Base-by-base conservation (phyloP, 2,797 vertebrate species). In the Botia almorhae region DNA sequence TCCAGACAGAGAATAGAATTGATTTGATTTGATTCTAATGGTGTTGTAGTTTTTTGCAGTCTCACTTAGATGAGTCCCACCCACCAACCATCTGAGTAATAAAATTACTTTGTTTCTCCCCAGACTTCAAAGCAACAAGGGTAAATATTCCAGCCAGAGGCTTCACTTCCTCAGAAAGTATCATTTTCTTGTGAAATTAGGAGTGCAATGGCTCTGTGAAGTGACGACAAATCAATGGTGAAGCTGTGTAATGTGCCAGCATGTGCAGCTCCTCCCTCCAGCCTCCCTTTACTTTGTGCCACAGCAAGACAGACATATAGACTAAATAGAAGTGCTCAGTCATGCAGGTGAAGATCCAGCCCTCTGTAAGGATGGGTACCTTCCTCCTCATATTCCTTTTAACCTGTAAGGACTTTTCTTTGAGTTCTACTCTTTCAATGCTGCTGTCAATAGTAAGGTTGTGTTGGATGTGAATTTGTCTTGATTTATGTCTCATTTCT, bases 151-250 rank as follows among this genome's bases (percentile, higher is more conserved):
- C 93, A 91, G 81, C 67, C 55, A 58, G 80, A 51, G 86, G 84
- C 60, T 21, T 86, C 85, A 92, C 91, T 92, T 95, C 94, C 93
- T 93, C 89, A 95, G 94, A 93, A 95, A 94, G 90, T 91, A 90
- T 91, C 90, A 91, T 85, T 92, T 93, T 94, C 93, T 93, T 94
- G 89, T 78, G 83, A 90, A 91, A 91, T 93, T 89, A 92, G 88
- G 87, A 87, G 87, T 85, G 84, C 85, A 7, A 55, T 79, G 81
- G 86, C 76, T 69, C 91, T 84, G 83, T 2, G 5, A 68, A 19
- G 82, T 89, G 92, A 93, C 92, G 93, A 92, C 90, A 56, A 26
- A 80, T 75, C 84, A 10, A 88, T 89, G 86, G 84, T 87, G 69
- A 63, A 85, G 4, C 69, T 33, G 33, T 33, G 33, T 33, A 33